These are phyloP conservation scores for Podilymbus podiceps DNA, from an alignment of 2,113 vertebrate species.

Conservation along the genomic window DNA sequence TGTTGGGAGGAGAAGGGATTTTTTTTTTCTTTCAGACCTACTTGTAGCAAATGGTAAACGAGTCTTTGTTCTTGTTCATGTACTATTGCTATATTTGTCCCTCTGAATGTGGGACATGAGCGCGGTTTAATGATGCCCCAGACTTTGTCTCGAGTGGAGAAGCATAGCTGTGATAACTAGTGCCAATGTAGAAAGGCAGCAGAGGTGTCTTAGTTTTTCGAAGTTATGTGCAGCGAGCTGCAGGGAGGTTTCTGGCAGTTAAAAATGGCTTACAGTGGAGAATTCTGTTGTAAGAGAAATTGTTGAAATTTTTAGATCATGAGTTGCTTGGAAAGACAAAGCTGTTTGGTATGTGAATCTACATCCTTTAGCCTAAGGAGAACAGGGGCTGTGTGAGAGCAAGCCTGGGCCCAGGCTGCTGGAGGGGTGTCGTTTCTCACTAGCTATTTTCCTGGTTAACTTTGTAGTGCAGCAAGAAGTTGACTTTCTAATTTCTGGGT, in stretches of 20 bases:
- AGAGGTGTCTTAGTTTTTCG: neutral
- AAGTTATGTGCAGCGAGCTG: neutral
- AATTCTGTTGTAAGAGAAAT: neutral
- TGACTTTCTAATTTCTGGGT: neutral
- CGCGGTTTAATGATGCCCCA: neutral
- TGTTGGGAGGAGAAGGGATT: neutral
- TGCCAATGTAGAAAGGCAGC: neutral
- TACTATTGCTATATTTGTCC: neutral
- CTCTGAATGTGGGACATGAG: conserved; percentile 16
- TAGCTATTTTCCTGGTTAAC: neutral
- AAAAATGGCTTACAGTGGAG: neutral
- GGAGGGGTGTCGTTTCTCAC: neutral
- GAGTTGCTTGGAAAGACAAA: neutral
- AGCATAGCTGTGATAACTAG: neutral
- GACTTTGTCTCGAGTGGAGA: neutral
- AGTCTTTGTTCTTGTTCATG: conserved; percentile 47
- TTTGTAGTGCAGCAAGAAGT: neutral
- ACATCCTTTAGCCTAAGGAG: neutral
- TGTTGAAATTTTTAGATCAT: neutral
- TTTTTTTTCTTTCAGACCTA: neutral
- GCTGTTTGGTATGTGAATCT: neutral
- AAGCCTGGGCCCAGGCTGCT: neutral
- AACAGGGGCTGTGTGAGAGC: neutral
- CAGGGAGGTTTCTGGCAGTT: neutral
- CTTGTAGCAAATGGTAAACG: conserved; percentile 20